Conservation (phyloP, 2,888 invertebrate genomes). For the Chalcis sispes region DNA sequence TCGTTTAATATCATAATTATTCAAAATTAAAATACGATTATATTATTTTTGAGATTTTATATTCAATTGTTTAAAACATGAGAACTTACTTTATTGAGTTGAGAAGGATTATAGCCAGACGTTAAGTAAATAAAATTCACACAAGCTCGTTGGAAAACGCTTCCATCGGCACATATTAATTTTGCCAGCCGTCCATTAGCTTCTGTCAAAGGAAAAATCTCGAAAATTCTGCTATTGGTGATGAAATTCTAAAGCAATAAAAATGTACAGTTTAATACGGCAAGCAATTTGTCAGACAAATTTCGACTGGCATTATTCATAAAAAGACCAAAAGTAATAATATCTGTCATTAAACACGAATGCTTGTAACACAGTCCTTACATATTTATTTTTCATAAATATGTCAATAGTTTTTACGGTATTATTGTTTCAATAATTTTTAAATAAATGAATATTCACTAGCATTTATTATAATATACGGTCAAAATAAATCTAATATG, state of each 20-base stretch:
- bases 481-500: too few relatives aligned
- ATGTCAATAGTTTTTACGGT: too few relatives aligned
- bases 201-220: conserved; percentile 40
- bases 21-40: not conserved
- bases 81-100: conserved; percentile 38
- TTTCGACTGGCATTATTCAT: too few relatives aligned
- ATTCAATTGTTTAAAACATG: not conserved
- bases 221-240: conserved; percentile 13
- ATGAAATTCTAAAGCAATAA: conserved; percentile 30
- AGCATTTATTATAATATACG: too few relatives aligned
- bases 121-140: not conserved
- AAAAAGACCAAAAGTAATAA: too few relatives aligned
- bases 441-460: too few relatives aligned
- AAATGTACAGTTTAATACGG: not conserved
- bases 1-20: not conserved
- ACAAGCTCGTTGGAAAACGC: conserved; percentile 36
- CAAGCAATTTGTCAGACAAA: too few relatives aligned
- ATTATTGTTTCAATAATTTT: not conserved
- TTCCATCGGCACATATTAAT: conserved; percentile 13
- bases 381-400: too few relatives aligned
- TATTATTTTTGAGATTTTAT: too few relatives aligned
- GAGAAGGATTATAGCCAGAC: conserved; percentile 42
- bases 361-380: too few relatives aligned
- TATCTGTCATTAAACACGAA: too few relatives aligned
- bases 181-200: conserved; percentile 1